Base-by-base conservation (phyloP, 2,888 invertebrate species). In the Pasiphila rectangulata region DNA sequence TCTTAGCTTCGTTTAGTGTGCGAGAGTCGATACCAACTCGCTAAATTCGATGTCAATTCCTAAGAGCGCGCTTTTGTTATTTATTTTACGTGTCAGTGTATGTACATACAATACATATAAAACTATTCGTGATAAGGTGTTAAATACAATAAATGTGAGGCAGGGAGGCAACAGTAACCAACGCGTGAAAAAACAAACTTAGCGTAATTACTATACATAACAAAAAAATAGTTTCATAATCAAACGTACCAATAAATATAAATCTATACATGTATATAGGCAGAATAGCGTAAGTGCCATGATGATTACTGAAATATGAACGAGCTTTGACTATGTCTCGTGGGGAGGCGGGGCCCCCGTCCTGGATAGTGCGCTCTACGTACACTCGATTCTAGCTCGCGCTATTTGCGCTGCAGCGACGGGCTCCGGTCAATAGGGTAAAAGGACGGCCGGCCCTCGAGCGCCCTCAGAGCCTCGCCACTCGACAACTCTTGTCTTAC, bases 241-340 rank as follows among this genome's bases (percentile, higher is more conserved):
- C 90, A 91, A 93, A 93, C 89, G 93, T 93, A 93, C 93, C 93
- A 93, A 88, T 89, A 88, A 86, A 84, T 84, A 79, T 82, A 77
- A 79, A 80, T 79, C 79, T 75, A 83, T 83, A 86, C 83, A 75
- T 83, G 69, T 85, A 87, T 85, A 82, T 85, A 75, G 67, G 54
- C 56, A 54, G 54, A 53, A 56, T 59, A 44, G 53, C 40, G 19
- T 56, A 59, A 59, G 59, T 59, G 59, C 59, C 53, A 59, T 53
- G 48, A 59, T 53, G 48, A 58, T 54, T 53, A 59, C 46, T 54
- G 56, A 56, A 50, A 52, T 56, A 52, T 53, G 53, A 59, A 57
- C 56, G 56, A 54, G 56, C 56, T 58, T 58, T 62, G 62, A 54
- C 54, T 58, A 51, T 40, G 58, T 56, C 56, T 57, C 48, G 59